Percentiles rank a stretch among this genome's conserved stretches.
Evolutionary conservation across 2,113 vertebrate genomes (phyloP).

Genomic region (Mesitornis unicolor): DNA sequence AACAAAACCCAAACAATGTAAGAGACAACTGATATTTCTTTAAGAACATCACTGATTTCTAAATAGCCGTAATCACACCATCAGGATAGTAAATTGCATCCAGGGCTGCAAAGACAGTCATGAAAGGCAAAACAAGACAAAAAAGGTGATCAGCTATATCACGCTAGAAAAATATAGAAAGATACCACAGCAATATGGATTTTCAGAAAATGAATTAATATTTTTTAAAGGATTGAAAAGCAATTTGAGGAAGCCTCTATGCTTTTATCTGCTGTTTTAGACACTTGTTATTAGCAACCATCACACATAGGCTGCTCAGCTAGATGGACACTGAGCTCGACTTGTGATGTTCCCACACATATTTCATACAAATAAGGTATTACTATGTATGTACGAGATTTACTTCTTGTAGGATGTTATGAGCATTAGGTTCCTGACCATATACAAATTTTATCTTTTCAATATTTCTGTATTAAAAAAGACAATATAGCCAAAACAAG

Average conservation of each 20-base stretch:
- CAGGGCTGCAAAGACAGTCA: background rate
- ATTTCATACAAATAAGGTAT: background rate
- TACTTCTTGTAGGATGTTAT: background rate
- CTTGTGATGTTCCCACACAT: background rate
- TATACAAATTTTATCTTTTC: background rate
- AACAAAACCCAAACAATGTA: background rate
- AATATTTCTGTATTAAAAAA: background rate
- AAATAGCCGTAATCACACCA: background rate
- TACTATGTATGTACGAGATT: background rate
- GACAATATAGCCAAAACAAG: background rate
- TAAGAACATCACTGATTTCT: background rate
- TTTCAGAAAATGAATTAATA: background rate
- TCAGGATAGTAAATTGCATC: background rate
- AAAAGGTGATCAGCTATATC: background rate
- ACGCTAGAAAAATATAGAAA: background rate
- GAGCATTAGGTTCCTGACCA: background rate
- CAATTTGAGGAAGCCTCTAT: background rate
- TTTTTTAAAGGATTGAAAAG: background rate
- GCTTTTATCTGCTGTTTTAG: background rate
- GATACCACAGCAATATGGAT: rapidly evolving
- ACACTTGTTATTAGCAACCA: background rate
- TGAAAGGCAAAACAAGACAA: background rate
- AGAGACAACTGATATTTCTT: background rate
- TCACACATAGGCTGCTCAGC: background rate
- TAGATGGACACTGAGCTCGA: rapidly evolving